phyloP scores from a whole-genome alignment of 2,797 vertebrate genomes.

The Myotis planiceps region DNA sequence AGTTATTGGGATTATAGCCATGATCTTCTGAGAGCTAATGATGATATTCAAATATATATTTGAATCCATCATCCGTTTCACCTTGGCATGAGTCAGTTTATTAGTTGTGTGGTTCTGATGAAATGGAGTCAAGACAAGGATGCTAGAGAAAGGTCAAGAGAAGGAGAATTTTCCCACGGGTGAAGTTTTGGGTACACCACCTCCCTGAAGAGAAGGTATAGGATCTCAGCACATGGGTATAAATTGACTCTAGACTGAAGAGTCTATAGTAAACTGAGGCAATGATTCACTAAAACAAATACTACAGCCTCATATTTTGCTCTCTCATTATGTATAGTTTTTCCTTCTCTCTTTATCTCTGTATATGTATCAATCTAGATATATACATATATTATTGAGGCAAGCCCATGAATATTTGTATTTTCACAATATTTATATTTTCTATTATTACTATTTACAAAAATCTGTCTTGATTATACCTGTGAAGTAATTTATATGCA shows the following conservation, averaged over 20 bases:
- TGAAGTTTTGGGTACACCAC: neutral
- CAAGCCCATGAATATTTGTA: conserved; percentile 50
- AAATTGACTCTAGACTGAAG: neutral
- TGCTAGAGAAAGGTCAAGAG: neutral
- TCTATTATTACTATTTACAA: conserved; percentile 47
- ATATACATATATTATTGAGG: conserved; percentile 16
- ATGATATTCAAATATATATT: neutral
- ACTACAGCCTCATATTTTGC: neutral
- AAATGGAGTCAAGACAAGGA: neutral
- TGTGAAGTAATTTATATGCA: conserved; percentile 67
- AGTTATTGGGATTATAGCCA: neutral
- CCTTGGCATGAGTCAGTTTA: neutral
- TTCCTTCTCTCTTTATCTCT: neutral
- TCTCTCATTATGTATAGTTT: neutral
- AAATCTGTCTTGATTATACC: conserved; percentile 62
- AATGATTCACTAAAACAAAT: conserved; percentile 24
- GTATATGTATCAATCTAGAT: neutral
- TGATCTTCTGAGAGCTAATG: neutral
- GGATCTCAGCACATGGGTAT: neutral
- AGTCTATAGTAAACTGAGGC: neutral
- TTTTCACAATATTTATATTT: conserved; percentile 64
- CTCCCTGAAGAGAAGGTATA: neutral
- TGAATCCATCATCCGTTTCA: neutral
- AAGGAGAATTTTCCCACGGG: neutral
- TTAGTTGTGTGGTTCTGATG: neutral